Evolutionary conservation across 2,888 invertebrate genomes (phyloP), one percentile per base, ranked within the genome.

Genomic region (Chrysolina oricalcia): DNA sequence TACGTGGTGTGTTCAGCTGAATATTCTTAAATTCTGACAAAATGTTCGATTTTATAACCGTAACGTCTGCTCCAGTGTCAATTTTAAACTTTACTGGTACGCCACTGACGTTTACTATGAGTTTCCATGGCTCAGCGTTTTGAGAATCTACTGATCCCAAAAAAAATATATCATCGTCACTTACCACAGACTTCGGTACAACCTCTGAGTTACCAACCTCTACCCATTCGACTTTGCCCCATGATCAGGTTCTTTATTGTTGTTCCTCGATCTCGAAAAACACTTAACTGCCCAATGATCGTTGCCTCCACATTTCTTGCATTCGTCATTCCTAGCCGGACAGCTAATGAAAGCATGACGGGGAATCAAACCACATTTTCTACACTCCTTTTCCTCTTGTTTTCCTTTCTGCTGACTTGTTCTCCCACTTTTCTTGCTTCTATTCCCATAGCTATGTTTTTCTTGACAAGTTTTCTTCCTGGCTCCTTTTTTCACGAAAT

Each of bases 251-350:
- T 15, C n/a, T 46, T 15, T n/a, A 46, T 46, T 46, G 46, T 46
- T 46, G 46, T 46, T 15, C 15, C n/a, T 46, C 3, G 46, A 15
- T n/a, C n/a, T n/a, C n/a, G 46, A 46, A 46, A 46, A n/a, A 46
- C 46, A n/a, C n/a, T 46, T 46, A n/a, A 46, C 46, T 46, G 46
- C 46, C 46, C 46, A 46, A n/a, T 46, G 46, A 46, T 15, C n/a
- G 15, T 46, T 46, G 6, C n/a, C 2, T 46, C 15, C 15, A 13
- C 46, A 46, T 46, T 46, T 46, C n/a, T n/a, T 46, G n/a, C 46
- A 46, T 46, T 46, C 8, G 46, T 46, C 15, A n/a, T n/a, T 46
- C 13, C n/a, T 13, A 46, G 46, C 46, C 35, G 8, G 46, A n/a
- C 13, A 46, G 46, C 46, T 46, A 15, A 46, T n/a, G n/a, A n/a